These are phyloP conservation scores for Sternotherus odoratus DNA, from an alignment of 2,797 vertebrate genomes.

Conservation along the genomic window DNA sequence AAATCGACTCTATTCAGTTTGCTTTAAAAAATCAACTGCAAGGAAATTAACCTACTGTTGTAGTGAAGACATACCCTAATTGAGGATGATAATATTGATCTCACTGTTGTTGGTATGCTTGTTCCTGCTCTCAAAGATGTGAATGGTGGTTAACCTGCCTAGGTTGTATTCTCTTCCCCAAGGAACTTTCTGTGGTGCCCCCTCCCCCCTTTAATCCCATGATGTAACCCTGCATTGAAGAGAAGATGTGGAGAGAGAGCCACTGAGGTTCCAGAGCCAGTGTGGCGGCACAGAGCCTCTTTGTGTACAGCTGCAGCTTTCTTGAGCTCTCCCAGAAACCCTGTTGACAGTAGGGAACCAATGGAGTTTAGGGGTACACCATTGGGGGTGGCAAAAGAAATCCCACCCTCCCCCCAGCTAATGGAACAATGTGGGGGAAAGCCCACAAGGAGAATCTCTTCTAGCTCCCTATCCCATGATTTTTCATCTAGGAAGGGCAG, in stretches of 20 bases:
- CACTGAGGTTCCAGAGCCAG: background rate
- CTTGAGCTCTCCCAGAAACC: background rate
- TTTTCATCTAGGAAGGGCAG: background rate
- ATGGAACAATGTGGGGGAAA: background rate
- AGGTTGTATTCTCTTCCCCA: background rate
- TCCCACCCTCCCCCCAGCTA: background rate
- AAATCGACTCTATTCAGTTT: no score
- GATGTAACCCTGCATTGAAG: background rate
- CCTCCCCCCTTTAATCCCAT: background rate
- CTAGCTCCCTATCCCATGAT: background rate
- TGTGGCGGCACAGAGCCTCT: background rate
- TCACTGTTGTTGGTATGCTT: background rate
- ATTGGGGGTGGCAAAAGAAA: accelerated
- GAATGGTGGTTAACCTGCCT: background rate
- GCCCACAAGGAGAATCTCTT: background rate
- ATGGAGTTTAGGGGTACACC: background rate
- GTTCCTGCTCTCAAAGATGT: background rate
- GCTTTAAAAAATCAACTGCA: no score
- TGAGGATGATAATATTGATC: background rate
- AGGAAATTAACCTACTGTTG: no score
- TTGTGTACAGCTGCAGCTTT: background rate
- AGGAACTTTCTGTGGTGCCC: background rate
- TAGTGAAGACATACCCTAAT: no score
- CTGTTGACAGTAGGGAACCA: background rate
- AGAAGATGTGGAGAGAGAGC: background rate